These are phyloP conservation scores for Anas acuta DNA, from an alignment of 2,797 vertebrate species.

Conservation along the genomic window DNA sequence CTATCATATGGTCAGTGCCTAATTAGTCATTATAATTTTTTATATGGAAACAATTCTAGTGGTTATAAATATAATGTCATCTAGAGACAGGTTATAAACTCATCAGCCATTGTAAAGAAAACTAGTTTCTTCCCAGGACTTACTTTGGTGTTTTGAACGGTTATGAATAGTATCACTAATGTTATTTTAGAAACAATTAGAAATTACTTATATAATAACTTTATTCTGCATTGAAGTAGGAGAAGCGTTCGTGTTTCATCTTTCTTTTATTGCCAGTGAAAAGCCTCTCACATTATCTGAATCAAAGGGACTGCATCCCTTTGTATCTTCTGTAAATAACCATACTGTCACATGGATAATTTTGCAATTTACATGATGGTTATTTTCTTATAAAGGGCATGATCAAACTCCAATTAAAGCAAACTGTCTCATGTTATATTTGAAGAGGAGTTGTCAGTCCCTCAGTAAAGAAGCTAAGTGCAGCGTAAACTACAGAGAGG, in stretches of 20 bases:
- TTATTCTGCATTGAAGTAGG: background rate
- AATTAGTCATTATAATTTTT: background rate
- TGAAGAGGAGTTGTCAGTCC: background rate
- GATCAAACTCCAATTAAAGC: background rate
- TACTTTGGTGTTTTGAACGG: background rate
- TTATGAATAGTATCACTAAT: background rate
- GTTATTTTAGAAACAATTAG: constrained; percentile 4
- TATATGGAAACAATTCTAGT: background rate
- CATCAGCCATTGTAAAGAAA: background rate
- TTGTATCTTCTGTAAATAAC: constrained; percentile 7
- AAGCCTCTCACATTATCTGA: background rate
- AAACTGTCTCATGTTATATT: background rate
- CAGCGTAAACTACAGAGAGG: background rate
- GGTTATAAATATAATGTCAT: background rate
- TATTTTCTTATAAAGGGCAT: constrained; percentile 33
- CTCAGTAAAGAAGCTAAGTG: background rate
- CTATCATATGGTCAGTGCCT: background rate
- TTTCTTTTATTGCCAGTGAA: background rate
- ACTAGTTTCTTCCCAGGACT: background rate
- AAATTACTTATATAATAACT: background rate
- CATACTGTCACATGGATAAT: background rate
- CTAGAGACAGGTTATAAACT: background rate
- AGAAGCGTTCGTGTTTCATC: background rate
- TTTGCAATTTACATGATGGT: background rate
- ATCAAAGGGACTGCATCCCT: constrained; percentile 1